phyloP scores from a whole-genome alignment of 1,140 invertebrate genomes.

The Brachionus calyciflorus region DNA sequence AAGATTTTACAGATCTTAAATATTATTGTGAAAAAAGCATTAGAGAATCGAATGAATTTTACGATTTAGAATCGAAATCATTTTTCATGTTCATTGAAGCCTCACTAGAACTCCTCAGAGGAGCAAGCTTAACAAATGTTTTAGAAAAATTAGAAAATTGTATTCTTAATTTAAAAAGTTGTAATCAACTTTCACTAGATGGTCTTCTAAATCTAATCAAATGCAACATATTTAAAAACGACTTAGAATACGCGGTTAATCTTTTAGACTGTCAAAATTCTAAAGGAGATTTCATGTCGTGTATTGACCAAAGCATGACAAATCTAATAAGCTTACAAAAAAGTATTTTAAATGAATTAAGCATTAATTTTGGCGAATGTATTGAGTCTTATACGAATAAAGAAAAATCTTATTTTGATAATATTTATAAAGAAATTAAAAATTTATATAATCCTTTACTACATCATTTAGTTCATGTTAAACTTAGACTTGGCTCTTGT shows the following conservation, averaged over 20 bases:
- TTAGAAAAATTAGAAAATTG: neutral
- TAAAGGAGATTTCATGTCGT: neutral
- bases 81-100: constrained; percentile 4
- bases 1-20: constrained; percentile 34
- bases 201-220: neutral
- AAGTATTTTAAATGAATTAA: neutral
- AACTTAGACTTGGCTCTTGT: constrained; percentile 7
- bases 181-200: neutral
- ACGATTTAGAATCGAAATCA: constrained; percentile 12
- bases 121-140: neutral
- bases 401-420: constrained; percentile 9
- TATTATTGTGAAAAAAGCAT: constrained; percentile 29
- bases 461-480: constrained; percentile 3
- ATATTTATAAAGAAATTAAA: constrained; percentile 23
- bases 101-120: neutral
- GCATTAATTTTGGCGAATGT: neutral
- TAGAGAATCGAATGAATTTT: constrained; percentile 18
- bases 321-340: constrained; percentile 1
- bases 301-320: neutral
- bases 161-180: neutral
- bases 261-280: neutral
- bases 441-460: constrained; percentile 42
- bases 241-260: neutral
- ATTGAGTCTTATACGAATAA: constrained; percentile 9
- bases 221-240: neutral